These are phyloP conservation scores for Chunga burmeisteri DNA, from an alignment of 2,113 vertebrate genomes.

Conservation along the genomic window DNA sequence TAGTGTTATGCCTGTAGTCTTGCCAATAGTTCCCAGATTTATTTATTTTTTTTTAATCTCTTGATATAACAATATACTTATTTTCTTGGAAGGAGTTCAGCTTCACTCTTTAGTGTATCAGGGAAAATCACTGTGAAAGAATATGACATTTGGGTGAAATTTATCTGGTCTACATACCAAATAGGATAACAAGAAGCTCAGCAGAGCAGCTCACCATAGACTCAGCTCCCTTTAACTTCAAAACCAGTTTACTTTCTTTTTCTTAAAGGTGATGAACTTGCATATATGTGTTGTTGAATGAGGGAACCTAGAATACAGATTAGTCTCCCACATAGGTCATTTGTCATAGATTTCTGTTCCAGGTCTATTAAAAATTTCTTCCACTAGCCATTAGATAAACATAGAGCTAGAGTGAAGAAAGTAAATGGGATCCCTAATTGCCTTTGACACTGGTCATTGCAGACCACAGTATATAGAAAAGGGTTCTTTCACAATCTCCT, in stretches of 20 bases:
- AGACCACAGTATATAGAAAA: neutral
- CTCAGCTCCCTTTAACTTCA: neutral
- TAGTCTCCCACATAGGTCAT: neutral
- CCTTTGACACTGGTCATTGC: neutral
- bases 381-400: neutral
- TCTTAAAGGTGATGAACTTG: neutral
- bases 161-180: neutral
- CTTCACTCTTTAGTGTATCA: neutral
- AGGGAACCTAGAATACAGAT: neutral
- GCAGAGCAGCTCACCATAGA: neutral
- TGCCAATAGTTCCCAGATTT: neutral
- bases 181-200: neutral
- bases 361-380: neutral
- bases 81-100: neutral
- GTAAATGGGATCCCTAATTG: neutral
- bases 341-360: neutral
- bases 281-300: rapidly evolving
- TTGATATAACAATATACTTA: neutral
- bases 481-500: neutral
- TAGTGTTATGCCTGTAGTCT: neutral
- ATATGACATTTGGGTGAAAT: neutral
- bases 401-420: neutral
- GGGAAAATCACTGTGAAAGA: neutral
- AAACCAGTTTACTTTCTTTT: neutral
- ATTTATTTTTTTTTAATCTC: neutral